Conservation (phyloP, 2,113 vertebrate genomes). For the Poecilia latipinna region DNA sequence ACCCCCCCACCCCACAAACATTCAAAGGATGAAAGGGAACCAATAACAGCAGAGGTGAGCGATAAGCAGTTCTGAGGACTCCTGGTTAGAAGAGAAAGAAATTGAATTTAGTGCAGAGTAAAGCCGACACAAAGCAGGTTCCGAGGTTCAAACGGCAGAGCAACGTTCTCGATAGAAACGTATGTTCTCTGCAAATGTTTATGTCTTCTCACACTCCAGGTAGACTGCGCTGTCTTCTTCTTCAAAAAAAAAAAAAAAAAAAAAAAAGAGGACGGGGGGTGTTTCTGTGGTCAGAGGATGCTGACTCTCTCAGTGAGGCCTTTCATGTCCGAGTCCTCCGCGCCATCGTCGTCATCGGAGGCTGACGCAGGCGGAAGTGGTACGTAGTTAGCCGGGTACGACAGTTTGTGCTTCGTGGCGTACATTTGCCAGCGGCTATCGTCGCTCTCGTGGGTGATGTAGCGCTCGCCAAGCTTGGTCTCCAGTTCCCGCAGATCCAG, state of each 20-base stretch:
- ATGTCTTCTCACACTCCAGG: slow-evolving; percentile 1
- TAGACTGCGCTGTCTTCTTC: neutral
- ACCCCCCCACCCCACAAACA: neutral
- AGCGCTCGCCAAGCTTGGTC: slow-evolving; percentile 86
- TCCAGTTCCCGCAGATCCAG: slow-evolving; percentile 91
- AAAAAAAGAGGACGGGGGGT: neutral
- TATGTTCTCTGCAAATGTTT: neutral
- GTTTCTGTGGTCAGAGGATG: slow-evolving; percentile 81
- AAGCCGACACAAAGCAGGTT: slow-evolving; percentile 19
- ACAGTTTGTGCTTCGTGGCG: slow-evolving; percentile 78
- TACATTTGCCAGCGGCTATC: slow-evolving; percentile 90
- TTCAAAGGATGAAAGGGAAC: slow-evolving; percentile 33
- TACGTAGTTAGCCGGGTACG: slow-evolving; percentile 82
- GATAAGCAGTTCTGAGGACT: slow-evolving; percentile 1
- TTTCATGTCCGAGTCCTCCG: slow-evolving; percentile 84
- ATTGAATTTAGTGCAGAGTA: slow-evolving; percentile 23
- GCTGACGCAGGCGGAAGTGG: slow-evolving; percentile 34
- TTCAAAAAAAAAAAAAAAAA: too few species aligned
- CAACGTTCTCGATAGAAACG: neutral
- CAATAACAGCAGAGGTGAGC: slow-evolving; percentile 12
- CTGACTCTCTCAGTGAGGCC: slow-evolving; percentile 90
- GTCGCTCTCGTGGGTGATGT: slow-evolving; percentile 93
- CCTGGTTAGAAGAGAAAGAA: slow-evolving; percentile 21
- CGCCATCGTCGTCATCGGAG: slow-evolving; percentile 69
- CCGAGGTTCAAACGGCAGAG: slow-evolving; percentile 30